Evolutionary conservation across 2,888 invertebrate genomes (phyloP), one percentile per base, ranked within the genome.

Genomic region (Molanna angustata): DNA sequence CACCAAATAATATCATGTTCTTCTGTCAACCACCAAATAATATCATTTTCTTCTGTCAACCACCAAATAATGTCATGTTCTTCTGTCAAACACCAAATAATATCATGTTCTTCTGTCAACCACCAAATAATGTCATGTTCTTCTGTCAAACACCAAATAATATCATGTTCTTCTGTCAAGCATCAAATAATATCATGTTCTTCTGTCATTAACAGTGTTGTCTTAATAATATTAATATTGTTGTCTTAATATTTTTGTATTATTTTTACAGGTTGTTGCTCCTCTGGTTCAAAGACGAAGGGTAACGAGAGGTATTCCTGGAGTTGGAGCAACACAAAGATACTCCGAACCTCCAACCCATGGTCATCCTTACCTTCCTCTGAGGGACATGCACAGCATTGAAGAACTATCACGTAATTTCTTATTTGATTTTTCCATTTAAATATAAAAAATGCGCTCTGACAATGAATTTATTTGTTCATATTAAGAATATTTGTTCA

Each of bases 281-380:
- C 71, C 67, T 49, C 72, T 71, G 49, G 77, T 77, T 22, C 74
- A 73, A 65, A 66, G 76, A 62, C 75, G 75, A 59, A 65, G 52
- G 7, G 40, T 75, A 13, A 62, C 73, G 4, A 66, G 73, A 62
- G 72, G 73, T 2, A 73, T 73, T 32, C 66, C 70, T 18, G 75
- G 69, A 61, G 64, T 74, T 11, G 52, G 53, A 13, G 65, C 69
- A 31, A 78, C 80, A 31, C 82, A 83, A 63, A 69, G 83, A 40
- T 82, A 83, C 64, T 83, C 83, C 9, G 83, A 83, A 61, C 83
- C 83, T 11, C 80, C 82, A 0, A 79, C 61, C 49, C 74, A 76
- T 60, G 75, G 70, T 51, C 74, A 72, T 61, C 76, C 76, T 0
- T 77, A 77, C 50, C 73, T 75, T 57, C 76, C 77, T 2, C 65